Evolutionary conservation across 2,888 invertebrate genomes (phyloP).

Genomic region (Caenorhabditis sp.): DNA sequence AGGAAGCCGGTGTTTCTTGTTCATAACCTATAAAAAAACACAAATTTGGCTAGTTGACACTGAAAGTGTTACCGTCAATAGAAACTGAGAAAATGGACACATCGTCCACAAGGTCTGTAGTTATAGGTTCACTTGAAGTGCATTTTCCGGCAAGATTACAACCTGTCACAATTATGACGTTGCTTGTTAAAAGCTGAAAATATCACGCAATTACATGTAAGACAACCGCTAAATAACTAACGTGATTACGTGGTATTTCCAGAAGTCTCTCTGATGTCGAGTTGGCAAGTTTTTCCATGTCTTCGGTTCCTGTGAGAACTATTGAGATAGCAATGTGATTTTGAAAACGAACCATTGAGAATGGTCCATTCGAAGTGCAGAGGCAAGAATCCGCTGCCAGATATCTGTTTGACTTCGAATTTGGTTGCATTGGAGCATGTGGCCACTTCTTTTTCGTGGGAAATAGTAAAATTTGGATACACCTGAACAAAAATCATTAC

Average conservation of each 20-base stretch:
- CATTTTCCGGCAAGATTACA: constrained; percentile 61
- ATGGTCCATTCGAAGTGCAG: constrained; percentile 52
- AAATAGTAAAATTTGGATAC: constrained; percentile 56
- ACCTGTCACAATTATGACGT: constrained; percentile 35
- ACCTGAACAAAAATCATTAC: too few species aligned
- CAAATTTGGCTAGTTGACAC: not conserved
- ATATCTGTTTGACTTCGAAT: constrained; percentile 56
- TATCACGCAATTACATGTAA: not conserved
- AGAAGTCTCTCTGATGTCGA: constrained; percentile 38
- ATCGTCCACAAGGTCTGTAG: constrained; percentile 38
- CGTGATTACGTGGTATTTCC: constrained; percentile 41
- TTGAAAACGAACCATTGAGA: constrained; percentile 38
- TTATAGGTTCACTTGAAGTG: constrained; percentile 37
- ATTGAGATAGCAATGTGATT: not conserved
- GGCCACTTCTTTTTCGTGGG: constrained; percentile 49
- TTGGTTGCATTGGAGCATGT: constrained; percentile 41
- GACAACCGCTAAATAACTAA: not conserved
- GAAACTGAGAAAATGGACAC: constrained; percentile 36
- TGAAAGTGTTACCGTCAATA: constrained; percentile 63
- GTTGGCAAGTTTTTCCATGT: constrained; percentile 27
- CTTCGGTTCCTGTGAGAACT: constrained; percentile 22
- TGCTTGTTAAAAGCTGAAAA: constrained; percentile 32
- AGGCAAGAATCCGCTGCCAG: constrained; percentile 54
- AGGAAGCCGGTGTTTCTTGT: constrained; percentile 50
- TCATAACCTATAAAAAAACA: constrained; percentile 17